phyloP scores from a whole-genome alignment of 1,140 invertebrate species.

The Saccostrea echinata region DNA sequence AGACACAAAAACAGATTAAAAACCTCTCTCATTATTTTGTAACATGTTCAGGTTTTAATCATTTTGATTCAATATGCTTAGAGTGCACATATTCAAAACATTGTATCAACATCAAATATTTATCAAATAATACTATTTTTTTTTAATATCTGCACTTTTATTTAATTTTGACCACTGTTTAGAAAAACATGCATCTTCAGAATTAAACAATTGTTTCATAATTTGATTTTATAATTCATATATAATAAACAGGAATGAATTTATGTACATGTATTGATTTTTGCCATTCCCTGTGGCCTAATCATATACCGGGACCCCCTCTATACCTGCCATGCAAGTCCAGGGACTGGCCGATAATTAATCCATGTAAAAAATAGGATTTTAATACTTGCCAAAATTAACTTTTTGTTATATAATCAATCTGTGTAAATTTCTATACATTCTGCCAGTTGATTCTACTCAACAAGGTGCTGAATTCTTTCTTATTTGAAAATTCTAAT shows the following conservation, averaged over 20 bases:
- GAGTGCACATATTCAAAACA: neutral
- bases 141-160: neutral
- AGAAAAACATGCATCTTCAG: neutral
- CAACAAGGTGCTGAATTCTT: constrained; percentile 1
- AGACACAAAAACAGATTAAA: neutral
- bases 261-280: neutral
- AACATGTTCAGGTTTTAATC: neutral
- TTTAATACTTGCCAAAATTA: constrained; percentile 11
- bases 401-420: constrained; percentile 16
- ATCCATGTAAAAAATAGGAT: neutral
- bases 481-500: neutral
- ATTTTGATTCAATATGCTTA: neutral
- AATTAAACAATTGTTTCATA: neutral
- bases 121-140: neutral
- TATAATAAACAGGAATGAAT: no score
- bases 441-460: constrained; percentile 5
- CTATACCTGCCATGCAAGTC: neutral
- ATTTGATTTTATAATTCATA: no score
- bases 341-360: neutral
- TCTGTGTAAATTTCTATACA: neutral
- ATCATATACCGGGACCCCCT: neutral
- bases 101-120: neutral
- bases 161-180: neutral
- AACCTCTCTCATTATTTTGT: no score
- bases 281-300: neutral